Conservation (phyloP, 1,140 invertebrate genomes). For the Sycophaga agraensis region DNA sequence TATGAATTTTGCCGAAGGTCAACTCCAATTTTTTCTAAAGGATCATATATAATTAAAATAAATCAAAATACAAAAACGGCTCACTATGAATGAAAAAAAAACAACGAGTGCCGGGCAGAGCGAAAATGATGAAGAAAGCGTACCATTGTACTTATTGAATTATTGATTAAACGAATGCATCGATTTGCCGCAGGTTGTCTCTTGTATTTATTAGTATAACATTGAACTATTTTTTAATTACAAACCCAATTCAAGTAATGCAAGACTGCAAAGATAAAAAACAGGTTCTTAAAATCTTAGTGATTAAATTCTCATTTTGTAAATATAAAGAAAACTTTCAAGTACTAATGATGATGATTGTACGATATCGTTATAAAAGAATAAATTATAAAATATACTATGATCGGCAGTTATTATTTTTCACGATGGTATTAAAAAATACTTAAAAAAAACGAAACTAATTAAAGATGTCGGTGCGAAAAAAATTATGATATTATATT, state of each 20-base stretch:
- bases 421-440: background rate
- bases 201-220: constrained; percentile 13
- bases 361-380: constrained; percentile 6
- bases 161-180: too few species aligned
- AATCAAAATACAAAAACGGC: background rate
- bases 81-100: background rate
- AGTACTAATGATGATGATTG: constrained; percentile 18
- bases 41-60: too few species aligned
- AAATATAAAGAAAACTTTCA: constrained; percentile 33
- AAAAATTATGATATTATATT: constrained; percentile 4
- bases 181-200: too few species aligned
- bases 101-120: too few species aligned
- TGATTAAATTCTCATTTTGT: constrained; percentile 40
- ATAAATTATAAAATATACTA: constrained; percentile 5
- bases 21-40: background rate
- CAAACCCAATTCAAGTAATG: constrained; percentile 34
- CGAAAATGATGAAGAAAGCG: too few species aligned
- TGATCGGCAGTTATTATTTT: constrained; percentile 4
- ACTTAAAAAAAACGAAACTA: background rate
- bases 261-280: constrained; percentile 37
- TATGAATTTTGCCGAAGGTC: constrained; percentile 4
- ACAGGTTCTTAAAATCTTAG: constrained; percentile 29
- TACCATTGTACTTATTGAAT: too few species aligned
- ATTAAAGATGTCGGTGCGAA: background rate
- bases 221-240: constrained; percentile 18